Base-by-base conservation (phyloP, 1,140 invertebrate genomes). In the Linepithema humile region DNA sequence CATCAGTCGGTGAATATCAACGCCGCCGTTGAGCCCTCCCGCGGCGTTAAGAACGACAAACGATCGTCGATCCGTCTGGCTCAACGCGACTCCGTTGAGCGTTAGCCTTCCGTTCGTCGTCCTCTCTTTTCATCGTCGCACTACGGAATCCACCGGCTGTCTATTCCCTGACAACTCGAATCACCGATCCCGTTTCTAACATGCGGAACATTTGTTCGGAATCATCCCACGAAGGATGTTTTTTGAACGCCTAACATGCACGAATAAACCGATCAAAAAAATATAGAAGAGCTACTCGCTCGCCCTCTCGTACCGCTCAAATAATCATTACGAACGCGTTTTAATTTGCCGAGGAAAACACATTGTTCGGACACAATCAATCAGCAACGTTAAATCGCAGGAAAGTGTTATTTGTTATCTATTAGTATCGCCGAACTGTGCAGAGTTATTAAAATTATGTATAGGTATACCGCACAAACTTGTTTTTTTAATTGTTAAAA, bases 1-100 rank as follows among this genome's bases (percentile, higher is more conserved):
- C 93, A 93, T 94, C 93, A 94, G 92, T 94, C 90, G 91, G 91
- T 93, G 93, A 93, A 94, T 94, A 93, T 93, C 92, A 93, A 94
- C 92, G 91, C 89, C 62, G 86, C 72, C 88, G 87, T 89, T 92
- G 91, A 92, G 90, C 91, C 90, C 90, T 85, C 74, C 84, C 69
- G 85, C 88, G 88, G 92, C 92, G 90, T 91, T 94, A 94, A 94
- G 93, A 93, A 94, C 93, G 93, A 94, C 91, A 94, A 94, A 94
- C 92, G 93, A 94, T 94, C 91, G 92, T 85, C 94, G 90, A 94
- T 94, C 92, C 91, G 93, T 94, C 93, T 94, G 92, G 93, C 93
- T 94, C 93, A 94, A 91, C 87, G 90, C 86, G 85, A 91, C 90
- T 90, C 90, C 88, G 48, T 87, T 82, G 91, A 92, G 89, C 91